Evolutionary conservation across 2,888 invertebrate genomes (phyloP), one percentile per base, ranked within the genome.

Genomic region (Ophioninae sp.): DNA sequence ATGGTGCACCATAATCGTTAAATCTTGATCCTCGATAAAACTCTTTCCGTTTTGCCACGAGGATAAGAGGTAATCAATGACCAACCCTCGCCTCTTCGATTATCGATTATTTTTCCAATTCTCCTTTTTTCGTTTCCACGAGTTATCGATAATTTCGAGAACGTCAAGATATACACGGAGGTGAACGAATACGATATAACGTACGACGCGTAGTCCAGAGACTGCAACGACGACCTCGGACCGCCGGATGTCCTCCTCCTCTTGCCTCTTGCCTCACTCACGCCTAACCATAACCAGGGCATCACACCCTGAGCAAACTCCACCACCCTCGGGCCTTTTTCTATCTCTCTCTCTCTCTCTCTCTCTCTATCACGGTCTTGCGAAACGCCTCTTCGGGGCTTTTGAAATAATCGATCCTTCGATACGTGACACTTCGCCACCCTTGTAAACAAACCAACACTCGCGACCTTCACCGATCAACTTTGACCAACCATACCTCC

Each of bases 241-340:
- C 82, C 80, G 77, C 75, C 83, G 82, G 84, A 84, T 82, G 75
- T 85, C 86, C 87, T 87, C 87, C 88, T 79, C 90, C 90, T 88
- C 89, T 90, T 89, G 88, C 91, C 90, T 90, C 91, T 91, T 89
- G 88, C 91, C 92, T 91, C 91, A 91, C 91, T 91, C 90, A 91
- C 91, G 89, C 87, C 89, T 89, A 91, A 90, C 91, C 91, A 91
- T 91, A 90, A 90, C 90, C 91, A 91, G 91, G 88, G 91, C 92
- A 92, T 92, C 91, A 91, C 87, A 86, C 89, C 88, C 89, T 87
- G 85, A 84, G 65, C 83, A 73, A 79, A 80, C 84, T 85, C 59
- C 75, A 61, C 77, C 84, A 77, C 85, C 84, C 84, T 77, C 72
- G 72, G 73, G 73, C 71, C 83, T 76, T 71, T 64, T 59, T 39